Conservation (phyloP, 1,140 invertebrate genomes). For the Asbolus verrucosus region DNA sequence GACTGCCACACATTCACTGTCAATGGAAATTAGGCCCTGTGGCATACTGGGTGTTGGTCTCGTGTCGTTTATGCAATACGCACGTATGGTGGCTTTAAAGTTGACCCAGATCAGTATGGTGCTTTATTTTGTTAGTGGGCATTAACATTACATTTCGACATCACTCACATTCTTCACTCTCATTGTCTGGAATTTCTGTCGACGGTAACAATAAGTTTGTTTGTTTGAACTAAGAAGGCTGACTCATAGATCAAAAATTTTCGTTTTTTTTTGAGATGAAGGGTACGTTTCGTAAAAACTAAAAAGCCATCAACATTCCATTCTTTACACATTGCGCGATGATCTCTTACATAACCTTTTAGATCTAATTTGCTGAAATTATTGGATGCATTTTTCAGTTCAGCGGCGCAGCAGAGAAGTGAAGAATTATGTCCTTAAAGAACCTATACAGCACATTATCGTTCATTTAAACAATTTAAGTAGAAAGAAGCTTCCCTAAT, state of each 20-base stretch:
- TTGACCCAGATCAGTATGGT: slow-evolving; percentile 30
- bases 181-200: too few relatives aligned
- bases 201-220: slow-evolving; percentile 8
- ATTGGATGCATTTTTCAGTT: slow-evolving; percentile 1
- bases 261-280: not conserved
- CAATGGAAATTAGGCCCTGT: slow-evolving; percentile 28
- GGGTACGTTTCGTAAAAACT: slow-evolving; percentile 3
- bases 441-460: too few relatives aligned
- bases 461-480: too few relatives aligned
- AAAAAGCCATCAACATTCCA: slow-evolving; percentile 2
- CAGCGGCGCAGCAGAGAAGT: not conserved
- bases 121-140: not conserved
- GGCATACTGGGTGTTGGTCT: slow-evolving; percentile 7
- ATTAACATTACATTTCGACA: too few relatives aligned
- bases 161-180: too few relatives aligned
- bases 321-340: slow-evolving; percentile 11
- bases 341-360: slow-evolving; percentile 27
- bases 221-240: too few relatives aligned
- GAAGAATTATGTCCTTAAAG: not conserved
- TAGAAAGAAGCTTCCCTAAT: too few relatives aligned
- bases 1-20: slow-evolving; percentile 32
- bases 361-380: not conserved
- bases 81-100: too few relatives aligned
- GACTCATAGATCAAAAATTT: not conserved
- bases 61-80: slow-evolving; percentile 16